Base-by-base conservation (phyloP, 2,113 vertebrate genomes). In the Ellobius talpinus region DNA sequence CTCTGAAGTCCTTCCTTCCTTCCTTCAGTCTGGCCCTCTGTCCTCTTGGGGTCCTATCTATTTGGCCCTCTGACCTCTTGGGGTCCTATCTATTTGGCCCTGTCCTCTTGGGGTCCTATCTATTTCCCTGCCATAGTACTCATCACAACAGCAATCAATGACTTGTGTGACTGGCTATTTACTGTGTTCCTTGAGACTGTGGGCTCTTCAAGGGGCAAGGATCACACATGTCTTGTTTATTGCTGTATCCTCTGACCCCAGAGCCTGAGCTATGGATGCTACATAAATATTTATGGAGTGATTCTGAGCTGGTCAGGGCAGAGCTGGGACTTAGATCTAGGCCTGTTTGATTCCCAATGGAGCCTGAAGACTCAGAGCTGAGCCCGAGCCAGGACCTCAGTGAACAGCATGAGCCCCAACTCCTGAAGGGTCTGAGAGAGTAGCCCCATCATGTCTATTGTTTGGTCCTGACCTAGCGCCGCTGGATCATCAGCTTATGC, bases 261-360 rank as follows among this genome's bases (percentile, higher is more conserved):
- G 72, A 96, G 90, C 95, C 93, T 94, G 42, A 73, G 90, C 93
- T 96, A 77, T 72, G 85, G 96, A 93, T 93, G 90, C 90, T 96
- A 86, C 52, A 52, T 95, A 97, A 97, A 97, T 97, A 96, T 97
- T 97, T 94, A 96, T 94, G 2, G 19, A 91, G 42, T 77, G 61
- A 88, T 65, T 96, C 92, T 85, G 85, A 96, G 93, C 88, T 90
- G 94, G 85, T 93, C 31, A 94, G 88, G 72, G 88, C 92, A 95
- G 87, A 87, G 76, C 47, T 95, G 88, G 94, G 76, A 96, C 93
- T 97, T 93, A 90, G 88, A 96, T 58, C 74, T 31, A 94, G 74
- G 85, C 88, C 42, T 33, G n/a, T 93, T 26, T 52, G 52, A 94
- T 16, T 90, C 89, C 91, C 76, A 82, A 68, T 86, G 42, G 87